phyloP scores from a whole-genome alignment of 2,797 vertebrate species.

The Cynopterus sphinx region DNA sequence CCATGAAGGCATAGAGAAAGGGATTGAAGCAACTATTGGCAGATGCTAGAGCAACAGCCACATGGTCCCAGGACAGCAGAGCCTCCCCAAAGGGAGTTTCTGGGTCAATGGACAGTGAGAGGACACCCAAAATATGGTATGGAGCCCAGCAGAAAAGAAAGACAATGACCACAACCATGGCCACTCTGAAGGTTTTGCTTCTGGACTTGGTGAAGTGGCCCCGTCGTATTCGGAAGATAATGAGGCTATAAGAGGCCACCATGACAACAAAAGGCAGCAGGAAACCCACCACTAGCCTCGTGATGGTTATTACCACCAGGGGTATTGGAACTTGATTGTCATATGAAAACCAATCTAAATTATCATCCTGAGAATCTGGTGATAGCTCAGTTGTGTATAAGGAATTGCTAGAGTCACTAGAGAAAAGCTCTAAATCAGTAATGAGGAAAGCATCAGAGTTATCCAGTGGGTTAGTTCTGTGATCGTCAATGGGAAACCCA shows the following conservation, averaged over 20 bases:
- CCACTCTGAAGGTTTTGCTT: conserved; percentile 75
- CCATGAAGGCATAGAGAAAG: conserved; percentile 89
- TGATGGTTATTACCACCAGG: conserved; percentile 60
- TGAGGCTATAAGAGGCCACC: conserved; percentile 77
- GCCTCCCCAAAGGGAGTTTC: not conserved
- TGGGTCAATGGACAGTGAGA: conserved; percentile 40
- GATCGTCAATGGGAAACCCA: not conserved
- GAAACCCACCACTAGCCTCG: conserved; percentile 82
- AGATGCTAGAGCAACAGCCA: conserved; percentile 84
- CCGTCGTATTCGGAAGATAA: conserved; percentile 43
- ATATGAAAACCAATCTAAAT: not conserved
- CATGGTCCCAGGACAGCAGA: conserved; percentile 76
- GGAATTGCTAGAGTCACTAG: not conserved
- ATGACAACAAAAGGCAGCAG: conserved; percentile 80
- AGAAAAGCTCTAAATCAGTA: not conserved
- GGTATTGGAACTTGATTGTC: too few species aligned
- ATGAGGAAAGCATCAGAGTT: not conserved
- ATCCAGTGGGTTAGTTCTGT: not conserved
- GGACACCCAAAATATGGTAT: conserved; percentile 81
- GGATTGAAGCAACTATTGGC: conserved; percentile 91
- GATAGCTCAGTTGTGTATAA: not conserved
- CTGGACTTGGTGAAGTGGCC: conserved; percentile 65
- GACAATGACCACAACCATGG: conserved; percentile 64
- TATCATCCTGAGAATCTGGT: not conserved
- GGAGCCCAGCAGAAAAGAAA: conserved; percentile 86